phyloP scores from a whole-genome alignment of 64 coral and sea anemone genomes.

The Hydrozoanthus tunicans region DNA sequence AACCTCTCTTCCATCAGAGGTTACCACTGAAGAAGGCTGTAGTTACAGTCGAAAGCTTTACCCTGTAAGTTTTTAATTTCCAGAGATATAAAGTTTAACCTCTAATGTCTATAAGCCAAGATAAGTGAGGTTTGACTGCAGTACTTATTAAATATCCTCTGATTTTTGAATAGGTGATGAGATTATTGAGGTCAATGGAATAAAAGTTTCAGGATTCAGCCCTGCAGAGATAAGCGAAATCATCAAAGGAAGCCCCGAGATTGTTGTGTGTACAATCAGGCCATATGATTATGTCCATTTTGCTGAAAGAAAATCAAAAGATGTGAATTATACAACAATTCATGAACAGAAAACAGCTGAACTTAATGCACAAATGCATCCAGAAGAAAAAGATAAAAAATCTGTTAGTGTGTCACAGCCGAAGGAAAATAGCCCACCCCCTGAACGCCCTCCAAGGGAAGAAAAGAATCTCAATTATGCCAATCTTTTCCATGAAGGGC shows the following conservation, averaged over 20 bases:
- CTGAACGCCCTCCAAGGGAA: not conserved
- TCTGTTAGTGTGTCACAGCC: not conserved
- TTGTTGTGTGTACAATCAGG: slow-evolving; percentile 21
- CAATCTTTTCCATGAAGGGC: not conserved
- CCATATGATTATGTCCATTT: slow-evolving; percentile 11
- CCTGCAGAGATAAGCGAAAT: slow-evolving; percentile 35
- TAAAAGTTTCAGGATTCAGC: slow-evolving; percentile 30
- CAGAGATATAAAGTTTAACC: no score
- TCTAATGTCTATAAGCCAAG: no score
- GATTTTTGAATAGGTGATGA: slow-evolving; percentile 23
- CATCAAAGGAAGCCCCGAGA: slow-evolving; percentile 26
- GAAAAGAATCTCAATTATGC: not conserved
- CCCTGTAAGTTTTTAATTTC: no score
- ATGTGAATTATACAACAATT: slow-evolving; percentile 2
- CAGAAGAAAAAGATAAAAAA: not conserved
- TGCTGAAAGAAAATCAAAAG: not conserved
- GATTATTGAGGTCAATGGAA: slow-evolving; percentile 40
- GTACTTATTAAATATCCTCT: not conserved
- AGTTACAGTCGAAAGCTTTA: no score
- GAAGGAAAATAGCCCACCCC: not conserved
- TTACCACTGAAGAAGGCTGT: no score
- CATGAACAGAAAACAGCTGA: slow-evolving; percentile 10
- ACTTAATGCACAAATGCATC: not conserved
- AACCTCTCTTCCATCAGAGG: no score
- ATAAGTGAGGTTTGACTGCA: not conserved